phyloP scores from a whole-genome alignment of 2,797 vertebrate species.

The Thripadectes ignobilis region DNA sequence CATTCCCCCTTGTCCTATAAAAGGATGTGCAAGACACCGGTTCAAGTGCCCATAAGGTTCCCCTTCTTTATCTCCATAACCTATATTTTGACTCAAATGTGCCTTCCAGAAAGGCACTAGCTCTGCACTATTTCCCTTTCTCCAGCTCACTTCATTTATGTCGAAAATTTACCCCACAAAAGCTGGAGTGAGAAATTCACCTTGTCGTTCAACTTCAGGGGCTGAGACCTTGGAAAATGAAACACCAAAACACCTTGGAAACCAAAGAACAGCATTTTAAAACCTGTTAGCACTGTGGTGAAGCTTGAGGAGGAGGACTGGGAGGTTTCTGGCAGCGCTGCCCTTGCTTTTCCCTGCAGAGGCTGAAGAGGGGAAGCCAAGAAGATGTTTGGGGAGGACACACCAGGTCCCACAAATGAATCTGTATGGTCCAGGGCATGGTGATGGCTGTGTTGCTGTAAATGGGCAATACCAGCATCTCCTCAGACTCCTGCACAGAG shows the following conservation, averaged over 20 bases:
- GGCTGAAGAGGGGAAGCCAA: accelerated
- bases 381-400: not conserved
- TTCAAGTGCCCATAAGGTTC: not conserved
- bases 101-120: not conserved
- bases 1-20: not conserved
- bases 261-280: not conserved
- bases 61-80: not conserved
- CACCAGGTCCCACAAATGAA: not conserved
- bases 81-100: not conserved
- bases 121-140: not conserved
- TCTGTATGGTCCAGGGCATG: not conserved
- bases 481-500: accelerated
- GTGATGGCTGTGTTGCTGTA: not conserved
- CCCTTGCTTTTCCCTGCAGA: not conserved
- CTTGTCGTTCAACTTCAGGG: not conserved
- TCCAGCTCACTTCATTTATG: not conserved
- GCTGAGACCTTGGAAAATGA: not conserved
- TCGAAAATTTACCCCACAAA: not conserved
- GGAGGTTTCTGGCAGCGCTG: not conserved
- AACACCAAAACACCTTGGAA: not conserved
- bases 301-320: not conserved
- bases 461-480: not conserved
- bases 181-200: not conserved
- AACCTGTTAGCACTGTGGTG: not conserved
- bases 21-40: not conserved